phyloP scores from a whole-genome alignment of 2,797 vertebrate species.

The Dromococcyx pavoninus region DNA sequence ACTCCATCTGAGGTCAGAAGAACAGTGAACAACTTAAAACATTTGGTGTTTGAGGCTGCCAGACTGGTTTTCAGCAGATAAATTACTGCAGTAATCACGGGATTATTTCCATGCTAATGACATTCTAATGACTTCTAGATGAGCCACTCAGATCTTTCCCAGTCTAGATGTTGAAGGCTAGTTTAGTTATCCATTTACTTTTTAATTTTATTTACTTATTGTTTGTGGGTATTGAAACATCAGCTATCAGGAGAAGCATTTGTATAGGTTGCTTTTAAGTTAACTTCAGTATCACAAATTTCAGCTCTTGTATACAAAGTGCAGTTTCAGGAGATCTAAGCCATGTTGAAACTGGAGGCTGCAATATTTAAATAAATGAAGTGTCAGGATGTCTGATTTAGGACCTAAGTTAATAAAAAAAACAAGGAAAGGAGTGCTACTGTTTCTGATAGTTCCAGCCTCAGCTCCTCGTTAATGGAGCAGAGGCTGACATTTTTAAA shows the following conservation, averaged over 20 bases:
- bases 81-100: neutral
- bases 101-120: neutral
- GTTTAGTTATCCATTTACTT: neutral
- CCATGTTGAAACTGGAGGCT: neutral
- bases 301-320: constrained; percentile 36
- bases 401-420: constrained; percentile 34
- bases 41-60: neutral
- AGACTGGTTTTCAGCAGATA: neutral
- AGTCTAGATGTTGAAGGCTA: neutral
- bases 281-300: neutral
- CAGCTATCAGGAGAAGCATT: neutral
- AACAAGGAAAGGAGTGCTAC: neutral
- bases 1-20: neutral
- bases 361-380: constrained; percentile 44
- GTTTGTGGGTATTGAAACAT: neutral
- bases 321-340: constrained; percentile 19
- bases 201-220: neutral
- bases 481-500: neutral
- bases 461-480: constrained; percentile 20
- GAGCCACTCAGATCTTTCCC: neutral
- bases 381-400: neutral
- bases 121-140: neutral
- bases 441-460: neutral
- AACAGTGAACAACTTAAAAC: neutral
- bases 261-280: neutral